Evolutionary conservation across 2,113 vertebrate genomes (phyloP).

Genomic region (Saccopteryx leptura): DNA sequence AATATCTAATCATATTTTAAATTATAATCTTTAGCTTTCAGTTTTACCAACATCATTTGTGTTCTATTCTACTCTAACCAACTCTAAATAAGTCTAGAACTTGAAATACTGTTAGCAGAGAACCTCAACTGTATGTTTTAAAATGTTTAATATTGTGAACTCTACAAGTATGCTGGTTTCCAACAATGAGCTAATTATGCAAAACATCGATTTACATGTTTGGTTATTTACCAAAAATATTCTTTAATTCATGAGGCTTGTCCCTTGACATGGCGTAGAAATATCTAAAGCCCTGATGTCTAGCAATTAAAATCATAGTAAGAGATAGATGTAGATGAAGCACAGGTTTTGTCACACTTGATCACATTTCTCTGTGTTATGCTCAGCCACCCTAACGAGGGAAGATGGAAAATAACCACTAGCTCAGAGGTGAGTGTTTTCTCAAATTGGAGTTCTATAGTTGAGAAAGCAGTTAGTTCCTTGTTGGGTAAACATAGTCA

Average conservation of each 20-base stretch:
- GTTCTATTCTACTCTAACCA: not conserved
- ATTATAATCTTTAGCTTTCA: slow-evolving; percentile 63
- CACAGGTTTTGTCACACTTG: not conserved
- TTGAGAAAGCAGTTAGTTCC: slow-evolving; percentile 42
- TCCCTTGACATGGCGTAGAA: slow-evolving; percentile 39
- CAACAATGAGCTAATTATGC: slow-evolving; percentile 62
- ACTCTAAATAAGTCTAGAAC: slow-evolving; percentile 38
- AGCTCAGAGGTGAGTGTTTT: not conserved
- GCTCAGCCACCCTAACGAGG: not conserved
- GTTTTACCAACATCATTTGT: slow-evolving; percentile 61
- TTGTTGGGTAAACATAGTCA: slow-evolving; percentile 50
- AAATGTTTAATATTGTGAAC: slow-evolving; percentile 48
- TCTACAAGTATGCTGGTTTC: slow-evolving; percentile 52
- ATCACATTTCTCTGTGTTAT: not conserved
- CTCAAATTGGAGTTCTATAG: slow-evolving; percentile 16
- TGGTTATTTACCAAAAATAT: not conserved
- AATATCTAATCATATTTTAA: slow-evolving; percentile 67
- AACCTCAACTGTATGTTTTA: not conserved
- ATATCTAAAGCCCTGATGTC: slow-evolving; percentile 35
- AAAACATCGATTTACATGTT: slow-evolving; percentile 50
- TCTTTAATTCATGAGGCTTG: slow-evolving; percentile 53
- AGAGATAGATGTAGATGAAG: not conserved
- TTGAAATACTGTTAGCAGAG: slow-evolving; percentile 32
- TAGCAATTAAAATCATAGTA: slow-evolving; percentile 58
- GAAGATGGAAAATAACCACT: not conserved